These are phyloP conservation scores for Iguana delicatissima DNA, from an alignment of 2,797 vertebrate species.

Conservation along the genomic window DNA sequence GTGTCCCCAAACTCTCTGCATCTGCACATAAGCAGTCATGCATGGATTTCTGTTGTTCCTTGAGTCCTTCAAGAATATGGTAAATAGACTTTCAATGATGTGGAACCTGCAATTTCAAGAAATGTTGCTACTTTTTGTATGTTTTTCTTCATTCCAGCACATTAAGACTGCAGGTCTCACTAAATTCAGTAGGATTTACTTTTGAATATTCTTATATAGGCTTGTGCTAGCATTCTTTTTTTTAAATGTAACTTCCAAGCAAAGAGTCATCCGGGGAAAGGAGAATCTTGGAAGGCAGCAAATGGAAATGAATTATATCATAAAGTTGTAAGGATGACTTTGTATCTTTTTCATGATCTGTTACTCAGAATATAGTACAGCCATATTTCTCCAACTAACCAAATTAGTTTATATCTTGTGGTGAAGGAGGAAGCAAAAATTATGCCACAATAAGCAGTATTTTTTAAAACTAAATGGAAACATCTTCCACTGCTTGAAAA, in stretches of 20 bases:
- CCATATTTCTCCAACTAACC: constrained; percentile 73
- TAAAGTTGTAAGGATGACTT: constrained; percentile 57
- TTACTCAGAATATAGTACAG: constrained; percentile 73
- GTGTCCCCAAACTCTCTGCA: constrained; percentile 50
- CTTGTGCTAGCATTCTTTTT: constrained; percentile 72
- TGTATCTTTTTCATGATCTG: constrained; percentile 65
- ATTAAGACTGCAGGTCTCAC: constrained; percentile 2
- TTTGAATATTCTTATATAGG: background rate
- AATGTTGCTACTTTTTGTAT: constrained; percentile 71
- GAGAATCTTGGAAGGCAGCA: constrained; percentile 41
- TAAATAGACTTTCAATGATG: constrained; percentile 71
- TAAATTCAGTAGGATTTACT: background rate
- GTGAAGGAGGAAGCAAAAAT: constrained; percentile 78
- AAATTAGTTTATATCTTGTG: constrained; percentile 79
- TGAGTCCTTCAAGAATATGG: constrained; percentile 66
- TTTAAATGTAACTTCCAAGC: constrained; percentile 71
- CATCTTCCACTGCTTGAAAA: constrained; percentile 60
- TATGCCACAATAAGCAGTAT: constrained; percentile 75
- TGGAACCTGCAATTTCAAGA: constrained; percentile 76
- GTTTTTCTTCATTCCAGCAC: constrained; percentile 51
- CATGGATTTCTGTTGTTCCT: constrained; percentile 66
- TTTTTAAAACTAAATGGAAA: constrained; percentile 79
- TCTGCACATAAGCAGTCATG: constrained; percentile 70
- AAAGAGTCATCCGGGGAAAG: constrained; percentile 60
- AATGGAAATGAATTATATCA: constrained; percentile 22